Base-by-base conservation (phyloP, 2,113 vertebrate species). In the Platichthys flesus region DNA sequence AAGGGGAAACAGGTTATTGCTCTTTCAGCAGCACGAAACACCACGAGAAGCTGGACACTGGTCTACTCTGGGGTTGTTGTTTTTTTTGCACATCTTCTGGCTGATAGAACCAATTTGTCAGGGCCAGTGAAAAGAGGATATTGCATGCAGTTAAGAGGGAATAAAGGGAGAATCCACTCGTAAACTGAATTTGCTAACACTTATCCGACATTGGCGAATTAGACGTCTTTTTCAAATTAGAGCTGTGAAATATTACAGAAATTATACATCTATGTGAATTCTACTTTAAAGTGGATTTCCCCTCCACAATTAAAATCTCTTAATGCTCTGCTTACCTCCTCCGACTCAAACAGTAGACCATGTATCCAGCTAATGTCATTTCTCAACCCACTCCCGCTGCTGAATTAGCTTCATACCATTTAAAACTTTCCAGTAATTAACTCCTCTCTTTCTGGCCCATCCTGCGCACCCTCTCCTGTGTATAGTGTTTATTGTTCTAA, bases 401-500 rank as follows among this genome's bases (percentile, higher is more conserved):
- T 31, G 31, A 31, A 31, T 31, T 31, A 18, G 54, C 59, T 54
- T 7, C 20, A 60, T 66, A 66, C 42, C 76, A 60, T 89, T 85
- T 82, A 77, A 51, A 82, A 73, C 72, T 72, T 79, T 78, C 54
- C 61, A 54, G 24, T 68, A 37, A 83, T 74, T 8, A 79, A 49
- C 67, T 45, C 67, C 45, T 62, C 62, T 61, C 74, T 64, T 66
- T 66, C 72, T 2, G 58, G 80, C 74, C 69, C 59, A 57, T 81
- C 69, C 66, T 81, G 69, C 66, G 28, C 69, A 62, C 70, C 62
- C 87, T 51, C 58, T 85, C 67, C 59, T 86, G 35, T 94, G 92
- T 91, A 93, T 82, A 93, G 85, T 84, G 58, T 89, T 84, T 77
- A 79, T 89, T 90, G 78, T 90, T 88, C 69, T 90, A 76, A 90